A percentile compares a stretch with the other conserved stretches of the same genome.
These are phyloP conservation scores for Hydra vulgaris DNA, from an alignment of 30 jellyfish, hydroid and myxozoan genomes.

Conservation along the genomic window DNA sequence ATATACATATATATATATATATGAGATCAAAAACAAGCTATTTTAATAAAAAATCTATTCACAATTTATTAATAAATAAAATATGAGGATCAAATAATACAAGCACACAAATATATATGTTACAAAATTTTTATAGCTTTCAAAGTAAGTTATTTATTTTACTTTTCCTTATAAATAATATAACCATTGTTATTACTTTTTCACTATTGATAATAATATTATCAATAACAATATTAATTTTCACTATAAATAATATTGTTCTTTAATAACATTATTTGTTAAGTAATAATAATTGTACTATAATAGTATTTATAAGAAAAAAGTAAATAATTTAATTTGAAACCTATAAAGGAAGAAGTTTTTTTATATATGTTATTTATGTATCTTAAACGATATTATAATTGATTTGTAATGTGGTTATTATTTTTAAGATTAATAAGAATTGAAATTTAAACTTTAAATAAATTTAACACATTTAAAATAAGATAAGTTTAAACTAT, in stretches of 20 bases:
- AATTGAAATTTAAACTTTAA: neutral
- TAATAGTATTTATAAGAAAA: neutral
- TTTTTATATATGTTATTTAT: neutral
- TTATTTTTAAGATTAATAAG: neutral
- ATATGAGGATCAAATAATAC: no score
- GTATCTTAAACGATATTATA: neutral
- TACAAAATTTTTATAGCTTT: no score
- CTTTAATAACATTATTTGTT: neutral
- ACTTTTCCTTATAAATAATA: neutral
- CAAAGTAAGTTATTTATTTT: neutral
- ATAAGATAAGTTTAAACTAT: neutral
- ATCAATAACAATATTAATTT: neutral
- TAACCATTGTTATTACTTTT: neutral
- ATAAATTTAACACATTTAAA: neutral
- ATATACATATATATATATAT: no score
- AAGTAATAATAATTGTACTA: neutral
- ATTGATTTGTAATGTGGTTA: neutral
- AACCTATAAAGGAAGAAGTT: neutral
- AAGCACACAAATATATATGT: no score
- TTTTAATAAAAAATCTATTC: no score
- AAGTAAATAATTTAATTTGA: neutral
- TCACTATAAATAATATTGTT: neutral
- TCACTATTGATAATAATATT: neutral
- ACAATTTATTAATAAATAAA: no score
- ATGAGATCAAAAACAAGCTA: no score